These are phyloP conservation scores for Archivesica marissinica DNA, from an alignment of 1,140 invertebrate species.

Conservation along the genomic window DNA sequence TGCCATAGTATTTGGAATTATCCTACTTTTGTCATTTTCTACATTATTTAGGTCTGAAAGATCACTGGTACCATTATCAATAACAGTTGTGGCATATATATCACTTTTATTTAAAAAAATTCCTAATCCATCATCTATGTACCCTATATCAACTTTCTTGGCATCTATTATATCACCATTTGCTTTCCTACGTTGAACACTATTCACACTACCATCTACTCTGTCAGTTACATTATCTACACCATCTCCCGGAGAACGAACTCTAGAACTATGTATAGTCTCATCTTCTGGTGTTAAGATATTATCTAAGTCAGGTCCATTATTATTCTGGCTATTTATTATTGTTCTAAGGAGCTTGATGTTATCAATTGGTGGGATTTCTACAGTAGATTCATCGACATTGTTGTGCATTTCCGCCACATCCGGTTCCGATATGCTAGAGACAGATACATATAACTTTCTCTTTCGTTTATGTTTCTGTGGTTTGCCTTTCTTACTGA, in stretches of 20 bases:
- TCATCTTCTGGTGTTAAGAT: neutral
- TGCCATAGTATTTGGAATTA: neutral
- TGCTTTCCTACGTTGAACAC: neutral
- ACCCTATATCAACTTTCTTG: neutral
- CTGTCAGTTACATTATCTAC: slow-evolving; percentile 4
- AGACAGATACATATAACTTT: slow-evolving; percentile 40
- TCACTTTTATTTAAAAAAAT: neutral
- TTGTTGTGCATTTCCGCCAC: neutral
- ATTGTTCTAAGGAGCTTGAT: slow-evolving; percentile 46
- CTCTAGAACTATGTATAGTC: neutral
- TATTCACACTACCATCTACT: slow-evolving; percentile 1
- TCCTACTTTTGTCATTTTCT: neutral
- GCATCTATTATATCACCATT: neutral
- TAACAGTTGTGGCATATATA: neutral
- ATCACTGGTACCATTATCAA: neutral
- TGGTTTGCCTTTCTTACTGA: slow-evolving; percentile 49
- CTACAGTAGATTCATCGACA: slow-evolving; percentile 22
- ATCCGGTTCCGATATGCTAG: slow-evolving; percentile 31
- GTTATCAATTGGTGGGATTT: slow-evolving; percentile 54
- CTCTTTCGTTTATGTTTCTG: slow-evolving; percentile 42
- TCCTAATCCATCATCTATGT: neutral
- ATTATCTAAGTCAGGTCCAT: neutral
- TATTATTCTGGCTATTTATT: slow-evolving; percentile 52
- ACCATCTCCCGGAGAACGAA: slow-evolving; percentile 36
- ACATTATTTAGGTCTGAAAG: neutral